A percentile compares a stretch with the other conserved stretches of the same genome.
phyloP scores from a whole-genome alignment of 1,140 invertebrate species.

The Drosophila gunungcola region DNA sequence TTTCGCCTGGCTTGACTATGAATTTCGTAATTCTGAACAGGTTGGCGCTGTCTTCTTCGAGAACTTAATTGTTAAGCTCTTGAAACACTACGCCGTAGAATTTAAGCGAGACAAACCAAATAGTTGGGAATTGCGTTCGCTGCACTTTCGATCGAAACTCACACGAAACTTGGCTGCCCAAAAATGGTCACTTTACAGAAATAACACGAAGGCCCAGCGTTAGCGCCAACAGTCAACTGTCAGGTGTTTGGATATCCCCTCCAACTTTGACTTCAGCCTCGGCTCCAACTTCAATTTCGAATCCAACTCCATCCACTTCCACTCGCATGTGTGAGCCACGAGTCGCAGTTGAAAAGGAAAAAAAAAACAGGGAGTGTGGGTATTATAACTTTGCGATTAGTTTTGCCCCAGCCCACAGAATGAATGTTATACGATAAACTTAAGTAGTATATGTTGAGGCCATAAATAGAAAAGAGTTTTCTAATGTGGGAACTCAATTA shows the following conservation, averaged over 20 bases:
- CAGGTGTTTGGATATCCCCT: slow-evolving; percentile 67
- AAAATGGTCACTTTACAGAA: slow-evolving; percentile 47
- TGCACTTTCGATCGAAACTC: slow-evolving; percentile 49
- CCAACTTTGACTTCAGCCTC: slow-evolving; percentile 22
- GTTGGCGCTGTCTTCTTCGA: slow-evolving; percentile 44
- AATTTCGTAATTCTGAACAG: slow-evolving; percentile 45
- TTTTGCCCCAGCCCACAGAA: slow-evolving; percentile 15
- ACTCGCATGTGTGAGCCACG: slow-evolving; percentile 43
- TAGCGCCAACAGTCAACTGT: slow-evolving; percentile 71
- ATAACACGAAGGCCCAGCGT: slow-evolving; percentile 37
- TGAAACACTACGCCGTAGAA: slow-evolving; percentile 46
- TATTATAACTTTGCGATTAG: slow-evolving; percentile 41
- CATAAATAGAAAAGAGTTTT: slow-evolving; percentile 39
- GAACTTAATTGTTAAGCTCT: slow-evolving; percentile 72
- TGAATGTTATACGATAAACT: slow-evolving; percentile 36
- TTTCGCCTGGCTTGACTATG: slow-evolving; percentile 26
- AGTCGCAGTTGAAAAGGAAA: slow-evolving; percentile 44
- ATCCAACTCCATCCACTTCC: background rate
- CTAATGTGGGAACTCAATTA: slow-evolving; percentile 49
- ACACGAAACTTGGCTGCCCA: slow-evolving; percentile 32
- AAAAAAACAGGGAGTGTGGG: slow-evolving; percentile 36
- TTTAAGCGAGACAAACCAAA: slow-evolving; percentile 27
- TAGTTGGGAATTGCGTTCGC: slow-evolving; percentile 40
- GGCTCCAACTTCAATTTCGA: slow-evolving; percentile 8
- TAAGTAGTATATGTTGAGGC: slow-evolving; percentile 11